Conservation (phyloP, 1,140 invertebrate species). For the Choristoneura fumiferana region DNA sequence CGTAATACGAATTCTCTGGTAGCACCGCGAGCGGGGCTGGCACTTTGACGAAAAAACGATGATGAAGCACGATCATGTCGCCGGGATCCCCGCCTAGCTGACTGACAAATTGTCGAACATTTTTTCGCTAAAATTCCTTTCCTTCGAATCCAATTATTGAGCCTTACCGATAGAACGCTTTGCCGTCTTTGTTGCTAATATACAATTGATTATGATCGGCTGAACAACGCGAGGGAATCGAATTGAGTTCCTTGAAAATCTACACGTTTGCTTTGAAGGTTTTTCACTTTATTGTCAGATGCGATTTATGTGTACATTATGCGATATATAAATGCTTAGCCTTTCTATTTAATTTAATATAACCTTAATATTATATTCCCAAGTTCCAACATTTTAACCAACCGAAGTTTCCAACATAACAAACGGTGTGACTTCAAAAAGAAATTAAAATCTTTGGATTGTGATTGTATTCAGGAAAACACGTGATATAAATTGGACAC, state of each 20-base stretch:
- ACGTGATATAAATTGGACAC: no score
- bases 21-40: conserved; percentile 37
- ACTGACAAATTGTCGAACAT: conserved; percentile 65
- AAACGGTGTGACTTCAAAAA: no score
- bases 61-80: conserved; percentile 67
- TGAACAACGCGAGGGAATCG: conserved; percentile 19
- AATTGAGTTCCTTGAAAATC: conserved; percentile 20
- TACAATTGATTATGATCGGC: conserved; percentile 19
- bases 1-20: conserved; percentile 62
- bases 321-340: neutral
- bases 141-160: conserved; percentile 60
- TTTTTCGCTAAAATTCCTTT: conserved; percentile 63
- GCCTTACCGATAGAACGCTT: conserved; percentile 49
- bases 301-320: conserved; percentile 7
- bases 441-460: no score
- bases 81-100: conserved; percentile 49
- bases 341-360: neutral
- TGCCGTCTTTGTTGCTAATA: conserved; percentile 32
- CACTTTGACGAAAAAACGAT: conserved; percentile 66
- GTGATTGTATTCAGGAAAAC: no score
- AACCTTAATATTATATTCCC: neutral
- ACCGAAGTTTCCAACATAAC: no score
- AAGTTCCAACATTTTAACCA: no score
- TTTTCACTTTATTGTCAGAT: conserved; percentile 4
- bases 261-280: conserved; percentile 13